Evolutionary conservation across 1,140 invertebrate genomes (phyloP), one percentile per base, ranked within the genome.

Genomic region (Camponotus pennsylvanicus): DNA sequence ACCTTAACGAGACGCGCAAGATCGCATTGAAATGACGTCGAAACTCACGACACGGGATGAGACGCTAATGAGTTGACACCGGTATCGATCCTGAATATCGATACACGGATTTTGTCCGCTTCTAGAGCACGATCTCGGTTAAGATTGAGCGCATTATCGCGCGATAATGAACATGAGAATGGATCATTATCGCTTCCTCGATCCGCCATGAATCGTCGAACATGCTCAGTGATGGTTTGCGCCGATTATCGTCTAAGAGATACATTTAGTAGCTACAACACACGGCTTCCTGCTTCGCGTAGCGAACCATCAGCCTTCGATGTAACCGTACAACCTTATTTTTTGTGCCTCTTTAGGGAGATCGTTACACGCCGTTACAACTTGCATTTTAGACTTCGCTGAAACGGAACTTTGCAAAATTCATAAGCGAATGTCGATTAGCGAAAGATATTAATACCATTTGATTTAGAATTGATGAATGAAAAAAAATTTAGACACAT

Each of bases 1-100:
- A 86, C 82, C 27, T 66, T 82, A 86, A 71, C 21, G 73, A 64
- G 83, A 78, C 34, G n/a, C 61, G 27, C 80, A 40, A 78, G 42
- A 49, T 82, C 37, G 66, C 66, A 45, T 11, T 45, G 66, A 70
- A 52, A 18, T 18, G 34, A 80, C 15, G 49, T 80, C 21, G 66
- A 57, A 57, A 69, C n/a, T 13, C 45, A 37, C 37, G 37, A 61
- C 18, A 52, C 15, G 2, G 9, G 6, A 40, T 15, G 66, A 15
- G 52, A 42, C 18, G 64, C 45, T 21, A 40, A 66, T 34, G 27
- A 40, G 18, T 15, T 32, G 27, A 66, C 2, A 18, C 15, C 13
- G n/a, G 15, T 77, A 15, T 11, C 45, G 63, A 37, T 57, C 7
- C 57, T 18, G 42, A 27, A 64, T 85, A 52, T 66, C 40, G 27